phyloP scores from a whole-genome alignment of 2,888 invertebrate species.

The Amblyjoppa fuscipennis region DNA sequence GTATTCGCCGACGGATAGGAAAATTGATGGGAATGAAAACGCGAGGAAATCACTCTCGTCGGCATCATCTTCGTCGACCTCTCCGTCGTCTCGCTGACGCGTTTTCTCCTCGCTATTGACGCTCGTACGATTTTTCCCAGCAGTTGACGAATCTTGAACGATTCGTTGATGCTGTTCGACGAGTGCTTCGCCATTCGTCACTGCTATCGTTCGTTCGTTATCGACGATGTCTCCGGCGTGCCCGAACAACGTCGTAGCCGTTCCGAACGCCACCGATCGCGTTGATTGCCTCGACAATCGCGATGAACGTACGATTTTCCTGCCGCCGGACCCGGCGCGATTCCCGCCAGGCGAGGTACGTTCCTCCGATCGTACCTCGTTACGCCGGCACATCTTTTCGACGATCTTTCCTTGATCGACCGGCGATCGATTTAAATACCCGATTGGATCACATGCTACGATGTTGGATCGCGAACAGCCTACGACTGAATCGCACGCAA shows the following conservation, averaged over 20 bases:
- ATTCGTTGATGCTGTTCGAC: conserved; percentile 33
- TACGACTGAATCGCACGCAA: background rate
- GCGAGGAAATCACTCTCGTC: conserved; percentile 35
- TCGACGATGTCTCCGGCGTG: conserved; percentile 40
- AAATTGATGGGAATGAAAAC: conserved; percentile 40
- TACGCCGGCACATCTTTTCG: conserved; percentile 66
- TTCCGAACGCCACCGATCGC: background rate
- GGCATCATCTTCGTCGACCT: conserved; percentile 28
- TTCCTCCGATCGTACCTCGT: conserved; percentile 71
- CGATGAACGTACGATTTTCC: background rate
- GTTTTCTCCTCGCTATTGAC: conserved; percentile 16
- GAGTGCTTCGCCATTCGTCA: conserved; percentile 16
- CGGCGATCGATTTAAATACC: conserved; percentile 38
- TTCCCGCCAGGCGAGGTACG: conserved; percentile 66
- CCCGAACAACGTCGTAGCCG: background rate
- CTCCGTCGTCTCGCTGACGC: conserved; percentile 24
- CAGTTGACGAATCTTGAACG: conserved; percentile 22
- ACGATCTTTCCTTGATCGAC: conserved; percentile 56
- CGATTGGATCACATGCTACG: conserved; percentile 33
- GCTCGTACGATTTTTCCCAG: conserved; percentile 1
- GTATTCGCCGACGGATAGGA: conserved; percentile 38
- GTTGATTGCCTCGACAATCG: background rate
- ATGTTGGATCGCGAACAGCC: background rate
- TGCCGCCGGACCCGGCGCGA: conserved; percentile 41
- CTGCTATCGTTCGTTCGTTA: conserved; percentile 26